These are phyloP conservation scores for Litoditis marina DNA, from an alignment of 2,888 invertebrate species.

Conservation along the genomic window DNA sequence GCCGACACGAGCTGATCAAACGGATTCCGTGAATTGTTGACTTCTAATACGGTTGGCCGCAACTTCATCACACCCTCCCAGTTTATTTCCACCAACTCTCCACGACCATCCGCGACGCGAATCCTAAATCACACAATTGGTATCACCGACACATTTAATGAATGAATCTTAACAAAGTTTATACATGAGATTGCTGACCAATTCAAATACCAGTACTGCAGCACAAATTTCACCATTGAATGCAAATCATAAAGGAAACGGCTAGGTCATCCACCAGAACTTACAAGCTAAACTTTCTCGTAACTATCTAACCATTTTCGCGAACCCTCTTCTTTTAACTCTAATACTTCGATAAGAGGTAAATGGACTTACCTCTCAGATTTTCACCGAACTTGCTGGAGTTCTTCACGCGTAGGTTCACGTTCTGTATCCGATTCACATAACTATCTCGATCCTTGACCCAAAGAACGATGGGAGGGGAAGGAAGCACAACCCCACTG, in stretches of 20 bases:
- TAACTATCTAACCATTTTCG: no score
- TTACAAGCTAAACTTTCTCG: no score
- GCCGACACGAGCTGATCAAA: constrained; percentile 21
- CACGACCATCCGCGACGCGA: constrained; percentile 33
- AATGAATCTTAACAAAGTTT: no score
- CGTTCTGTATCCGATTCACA: constrained; percentile 24
- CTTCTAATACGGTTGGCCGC: constrained; percentile 32
- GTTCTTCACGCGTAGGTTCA: constrained; percentile 32
- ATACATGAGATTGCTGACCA: no score
- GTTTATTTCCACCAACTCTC: constrained; percentile 22
- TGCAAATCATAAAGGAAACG: no score
- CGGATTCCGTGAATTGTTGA: constrained; percentile 31
- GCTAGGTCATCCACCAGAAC: no score
- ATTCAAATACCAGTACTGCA: no score
- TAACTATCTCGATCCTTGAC: constrained; percentile 21
- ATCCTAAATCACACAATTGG: neutral
- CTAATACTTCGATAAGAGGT: no score
- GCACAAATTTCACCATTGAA: no score
- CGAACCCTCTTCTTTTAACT: no score
- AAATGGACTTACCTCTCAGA: constrained; percentile 19
- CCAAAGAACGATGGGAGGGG: constrained; percentile 11
- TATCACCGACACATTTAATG: no score
- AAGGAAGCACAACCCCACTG: no score
- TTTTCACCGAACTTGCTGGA: constrained; percentile 34
- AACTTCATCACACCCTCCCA: constrained; percentile 24